Percentiles rank a stretch among this genome's conserved stretches.
These are phyloP conservation scores for Nasonia giraulti DNA, from an alignment of 1,140 invertebrate genomes.

Conservation along the genomic window DNA sequence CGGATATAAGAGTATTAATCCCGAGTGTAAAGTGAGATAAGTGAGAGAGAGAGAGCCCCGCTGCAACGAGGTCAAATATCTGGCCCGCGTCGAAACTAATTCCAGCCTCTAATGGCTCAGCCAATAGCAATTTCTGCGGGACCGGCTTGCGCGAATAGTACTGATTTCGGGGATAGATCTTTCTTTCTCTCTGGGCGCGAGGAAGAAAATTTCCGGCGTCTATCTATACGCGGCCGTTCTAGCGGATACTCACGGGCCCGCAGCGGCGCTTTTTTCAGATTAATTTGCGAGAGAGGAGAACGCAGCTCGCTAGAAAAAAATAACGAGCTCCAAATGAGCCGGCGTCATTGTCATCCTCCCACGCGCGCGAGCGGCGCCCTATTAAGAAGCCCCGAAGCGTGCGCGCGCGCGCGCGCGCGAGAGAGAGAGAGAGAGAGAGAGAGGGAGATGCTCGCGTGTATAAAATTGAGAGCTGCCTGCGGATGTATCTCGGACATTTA, in stretches of 20 bases:
- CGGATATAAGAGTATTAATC: slow-evolving; percentile 58
- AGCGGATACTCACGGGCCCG: background rate
- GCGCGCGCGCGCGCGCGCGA: too few relatives aligned
- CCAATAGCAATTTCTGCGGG: slow-evolving; percentile 64
- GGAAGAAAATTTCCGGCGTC: too few relatives aligned
- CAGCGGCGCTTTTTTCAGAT: background rate
- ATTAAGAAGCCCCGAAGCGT: too few relatives aligned
- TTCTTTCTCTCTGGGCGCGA: background rate
- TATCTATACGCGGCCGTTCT: too few relatives aligned
- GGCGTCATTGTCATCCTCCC: slow-evolving; percentile 29
- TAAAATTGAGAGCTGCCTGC: too few relatives aligned
- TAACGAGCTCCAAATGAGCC: slow-evolving; percentile 44
- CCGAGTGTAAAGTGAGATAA: slow-evolving; percentile 60
- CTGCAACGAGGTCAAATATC: too few relatives aligned
- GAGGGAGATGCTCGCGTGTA: too few relatives aligned
- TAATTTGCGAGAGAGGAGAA: background rate
- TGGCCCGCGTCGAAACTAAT: too few relatives aligned
- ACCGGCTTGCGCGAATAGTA: slow-evolving; percentile 54
- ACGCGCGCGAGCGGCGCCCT: too few relatives aligned
- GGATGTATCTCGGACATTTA: too few relatives aligned
- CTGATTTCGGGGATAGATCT: slow-evolving; percentile 48
- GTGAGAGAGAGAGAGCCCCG: background rate
- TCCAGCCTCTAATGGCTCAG: slow-evolving; percentile 64
- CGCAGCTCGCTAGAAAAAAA: slow-evolving; percentile 36
- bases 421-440: too few relatives aligned